These are phyloP conservation scores for Lepidurus apus DNA, from an alignment of 1,140 invertebrate genomes.

Conservation along the genomic window DNA sequence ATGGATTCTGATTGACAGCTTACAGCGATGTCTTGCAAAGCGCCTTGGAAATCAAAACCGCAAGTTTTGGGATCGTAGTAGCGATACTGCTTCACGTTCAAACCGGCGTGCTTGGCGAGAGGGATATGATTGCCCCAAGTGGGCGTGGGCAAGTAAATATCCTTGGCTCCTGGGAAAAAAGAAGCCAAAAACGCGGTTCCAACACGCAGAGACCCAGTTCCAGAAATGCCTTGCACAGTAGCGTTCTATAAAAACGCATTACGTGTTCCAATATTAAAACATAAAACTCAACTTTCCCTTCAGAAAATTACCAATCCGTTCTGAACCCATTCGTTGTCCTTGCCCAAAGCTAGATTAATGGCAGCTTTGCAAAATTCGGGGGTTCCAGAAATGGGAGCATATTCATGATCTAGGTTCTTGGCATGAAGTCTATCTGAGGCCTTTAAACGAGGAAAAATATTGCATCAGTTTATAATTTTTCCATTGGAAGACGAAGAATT, in stretches of 20 bases:
- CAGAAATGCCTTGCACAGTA: constrained; percentile 85
- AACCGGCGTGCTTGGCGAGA: constrained; percentile 82
- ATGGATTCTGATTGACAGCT: constrained; percentile 41
- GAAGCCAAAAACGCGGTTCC: constrained; percentile 83
- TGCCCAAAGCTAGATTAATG: constrained; percentile 84
- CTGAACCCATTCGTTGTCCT: constrained; percentile 64
- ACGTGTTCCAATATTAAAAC: not conserved
- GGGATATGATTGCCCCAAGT: constrained; percentile 98
- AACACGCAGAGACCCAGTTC: constrained; percentile 91
- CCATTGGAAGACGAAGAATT: constrained; percentile 34
- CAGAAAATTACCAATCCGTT: constrained; percentile 64
- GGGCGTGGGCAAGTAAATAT: constrained; percentile 87
- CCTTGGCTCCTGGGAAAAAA: constrained; percentile 78
- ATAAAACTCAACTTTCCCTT: constrained; percentile 7
- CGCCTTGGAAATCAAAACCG: constrained; percentile 88
- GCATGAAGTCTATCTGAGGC: constrained; percentile 69
- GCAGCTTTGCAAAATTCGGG: constrained; percentile 72
- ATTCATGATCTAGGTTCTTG: constrained; percentile 88
- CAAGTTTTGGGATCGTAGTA: constrained; percentile 96
- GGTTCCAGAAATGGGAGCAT: constrained; percentile 84
- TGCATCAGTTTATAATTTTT: constrained; percentile 31
- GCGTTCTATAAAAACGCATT: constrained; percentile 55
- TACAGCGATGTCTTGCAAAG: constrained; percentile 84
- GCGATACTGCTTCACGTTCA: constrained; percentile 83
- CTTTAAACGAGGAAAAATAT: constrained; percentile 47